Evolutionary conservation across 2,797 vertebrate genomes (phyloP).

Genomic region (Brachyrhaphis roseni): DNA sequence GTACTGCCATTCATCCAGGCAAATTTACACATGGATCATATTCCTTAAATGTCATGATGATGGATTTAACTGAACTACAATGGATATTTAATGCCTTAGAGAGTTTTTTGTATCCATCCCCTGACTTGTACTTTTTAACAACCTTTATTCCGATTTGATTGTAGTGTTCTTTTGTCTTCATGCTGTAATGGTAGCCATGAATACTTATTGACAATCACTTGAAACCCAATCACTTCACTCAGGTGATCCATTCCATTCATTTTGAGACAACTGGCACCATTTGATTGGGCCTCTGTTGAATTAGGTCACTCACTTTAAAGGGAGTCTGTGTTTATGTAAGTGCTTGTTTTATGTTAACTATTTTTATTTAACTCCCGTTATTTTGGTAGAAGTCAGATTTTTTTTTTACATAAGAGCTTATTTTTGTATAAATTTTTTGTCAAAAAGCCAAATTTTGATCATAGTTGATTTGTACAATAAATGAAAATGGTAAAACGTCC

Average conservation of each 20-base stretch:
- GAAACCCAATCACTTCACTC: not conserved
- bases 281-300: not conserved
- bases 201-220: not conserved
- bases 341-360: not conserved
- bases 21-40: not conserved
- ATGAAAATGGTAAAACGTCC: not conserved
- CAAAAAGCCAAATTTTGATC: not conserved
- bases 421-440: not conserved
- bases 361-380: not conserved
- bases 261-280: not conserved
- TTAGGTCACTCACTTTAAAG: not conserved
- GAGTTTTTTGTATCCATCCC: not conserved
- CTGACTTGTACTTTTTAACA: not conserved
- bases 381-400: not conserved
- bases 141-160: not conserved
- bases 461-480: not conserved
- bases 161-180: not conserved
- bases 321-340: not conserved
- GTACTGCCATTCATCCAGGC: not conserved
- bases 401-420: not conserved
- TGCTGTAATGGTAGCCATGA: not conserved
- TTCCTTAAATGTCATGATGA: not conserved
- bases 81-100: not conserved
- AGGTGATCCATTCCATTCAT: not conserved
- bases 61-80: not conserved